Evolutionary conservation across 1,140 invertebrate species (phyloP).

Genomic region (Macrostomum lignano): DNA sequence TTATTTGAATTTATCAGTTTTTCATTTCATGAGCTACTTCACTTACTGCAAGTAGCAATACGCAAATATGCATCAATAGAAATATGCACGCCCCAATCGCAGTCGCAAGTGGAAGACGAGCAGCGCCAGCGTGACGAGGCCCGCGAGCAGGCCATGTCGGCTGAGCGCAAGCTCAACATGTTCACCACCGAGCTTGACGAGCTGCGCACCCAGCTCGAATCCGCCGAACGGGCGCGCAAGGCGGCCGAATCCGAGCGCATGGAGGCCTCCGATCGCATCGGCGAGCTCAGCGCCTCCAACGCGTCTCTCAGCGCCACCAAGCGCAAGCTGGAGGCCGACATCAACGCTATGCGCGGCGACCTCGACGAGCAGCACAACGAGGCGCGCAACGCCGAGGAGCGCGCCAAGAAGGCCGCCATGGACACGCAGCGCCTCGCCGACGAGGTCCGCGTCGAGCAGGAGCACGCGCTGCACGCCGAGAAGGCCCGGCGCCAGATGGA

Average conservation of each 20-base stretch:
- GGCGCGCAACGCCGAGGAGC: conserved; percentile 18
- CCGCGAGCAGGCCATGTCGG: conserved; percentile 71
- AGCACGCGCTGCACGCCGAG: conserved; percentile 83
- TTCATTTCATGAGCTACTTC: too few species aligned
- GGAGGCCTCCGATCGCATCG: conserved; percentile 80
- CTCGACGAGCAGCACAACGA: conserved; percentile 26
- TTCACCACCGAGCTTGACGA: conserved; percentile 83
- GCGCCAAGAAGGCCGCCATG: conserved; percentile 54
- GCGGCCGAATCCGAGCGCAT: conserved; percentile 77
- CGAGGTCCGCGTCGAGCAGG: conserved; percentile 87
- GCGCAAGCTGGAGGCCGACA: conserved; percentile 86
- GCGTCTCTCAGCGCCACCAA: conserved; percentile 68
- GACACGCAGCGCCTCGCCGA: conserved; percentile 85
- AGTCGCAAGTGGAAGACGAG: conserved; percentile 52
- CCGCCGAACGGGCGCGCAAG: conserved; percentile 65
- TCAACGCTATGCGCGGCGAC: conserved; percentile 54
- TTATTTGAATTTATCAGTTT: too few species aligned
- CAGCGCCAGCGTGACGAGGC: conserved; percentile 79
- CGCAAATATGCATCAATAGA: too few species aligned
- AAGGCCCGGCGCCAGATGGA: conserved; percentile 87
- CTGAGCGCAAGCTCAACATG: conserved; percentile 72
- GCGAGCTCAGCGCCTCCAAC: conserved; percentile 67
- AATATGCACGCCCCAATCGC: too few species aligned
- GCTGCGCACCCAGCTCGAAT: conserved; percentile 60
- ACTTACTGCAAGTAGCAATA: too few species aligned